Evolutionary conservation across 2,113 vertebrate genomes (phyloP).

Genomic region (Pangasianodon hypophthalmus): DNA sequence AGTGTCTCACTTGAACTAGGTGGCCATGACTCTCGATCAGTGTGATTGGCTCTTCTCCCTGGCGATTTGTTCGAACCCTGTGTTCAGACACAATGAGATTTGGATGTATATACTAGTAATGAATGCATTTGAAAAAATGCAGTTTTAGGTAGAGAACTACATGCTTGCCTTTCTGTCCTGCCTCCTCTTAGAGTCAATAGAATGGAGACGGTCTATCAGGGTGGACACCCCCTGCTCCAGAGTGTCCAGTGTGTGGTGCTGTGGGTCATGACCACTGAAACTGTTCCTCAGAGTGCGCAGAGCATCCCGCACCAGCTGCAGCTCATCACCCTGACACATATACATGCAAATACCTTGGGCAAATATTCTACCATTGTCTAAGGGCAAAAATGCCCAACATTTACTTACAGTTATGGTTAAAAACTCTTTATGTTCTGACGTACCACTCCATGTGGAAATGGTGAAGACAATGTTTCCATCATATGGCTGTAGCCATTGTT

Average conservation of each 20-base stretch:
- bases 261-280: conserved; percentile 92
- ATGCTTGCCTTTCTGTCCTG: conserved; percentile 75
- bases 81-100: conserved; percentile 45
- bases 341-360: neutral
- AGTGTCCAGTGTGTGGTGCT: conserved; percentile 96
- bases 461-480: conserved; percentile 57
- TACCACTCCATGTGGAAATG: conserved; percentile 78
- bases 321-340: conserved; percentile 80
- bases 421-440: conserved; percentile 46
- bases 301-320: conserved; percentile 91
- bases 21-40: conserved; percentile 91
- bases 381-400: conserved; percentile 13
- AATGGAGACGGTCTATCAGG: conserved; percentile 87
- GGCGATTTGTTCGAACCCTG: conserved; percentile 83
- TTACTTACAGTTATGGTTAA: neutral
- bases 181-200: conserved; percentile 79
- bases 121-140: neutral
- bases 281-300: conserved; percentile 90
- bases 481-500: conserved; percentile 83
- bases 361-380: neutral
- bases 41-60: conserved; percentile 77
- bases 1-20: conserved; percentile 86
- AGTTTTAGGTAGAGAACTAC: neutral
- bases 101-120: neutral
- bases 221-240: conserved; percentile 92